Evolutionary conservation across 1,140 invertebrate species (phyloP).

Genomic region (Phocides pigmalion): DNA sequence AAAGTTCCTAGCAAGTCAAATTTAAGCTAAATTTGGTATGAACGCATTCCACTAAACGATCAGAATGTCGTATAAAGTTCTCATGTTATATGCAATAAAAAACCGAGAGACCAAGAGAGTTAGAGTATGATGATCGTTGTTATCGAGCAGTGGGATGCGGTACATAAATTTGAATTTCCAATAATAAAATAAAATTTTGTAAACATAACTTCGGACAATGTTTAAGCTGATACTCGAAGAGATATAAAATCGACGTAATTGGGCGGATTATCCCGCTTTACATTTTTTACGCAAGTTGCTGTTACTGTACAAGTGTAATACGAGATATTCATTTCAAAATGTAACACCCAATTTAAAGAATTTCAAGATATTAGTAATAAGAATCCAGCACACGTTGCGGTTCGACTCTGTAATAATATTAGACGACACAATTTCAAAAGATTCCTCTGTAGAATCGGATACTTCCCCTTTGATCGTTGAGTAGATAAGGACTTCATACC

Average conservation of each 20-base stretch:
- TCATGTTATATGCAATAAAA: no score
- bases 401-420: slow-evolving; percentile 32
- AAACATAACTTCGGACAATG: background rate
- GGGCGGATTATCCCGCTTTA: slow-evolving; percentile 12
- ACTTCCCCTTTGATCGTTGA: slow-evolving; percentile 58
- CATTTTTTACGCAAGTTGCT: background rate
- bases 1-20: no score
- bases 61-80: no score
- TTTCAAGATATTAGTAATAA: slow-evolving; percentile 26
- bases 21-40: no score
- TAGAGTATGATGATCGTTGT: background rate
- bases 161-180: background rate
- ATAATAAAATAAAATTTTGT: background rate
- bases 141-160: background rate
- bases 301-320: slow-evolving; percentile 9
- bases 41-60: no score
- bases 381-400: slow-evolving; percentile 23
- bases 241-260: background rate
- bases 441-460: slow-evolving; percentile 62
- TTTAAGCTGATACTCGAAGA: background rate
- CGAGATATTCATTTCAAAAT: slow-evolving; percentile 1
- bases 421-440: slow-evolving; percentile 52
- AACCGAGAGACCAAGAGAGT: no score
- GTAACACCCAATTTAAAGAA: slow-evolving; percentile 18
- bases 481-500: slow-evolving; percentile 63